Evolutionary conservation across 1,140 invertebrate genomes (phyloP).

Genomic region (Cherax quadricarinatus): DNA sequence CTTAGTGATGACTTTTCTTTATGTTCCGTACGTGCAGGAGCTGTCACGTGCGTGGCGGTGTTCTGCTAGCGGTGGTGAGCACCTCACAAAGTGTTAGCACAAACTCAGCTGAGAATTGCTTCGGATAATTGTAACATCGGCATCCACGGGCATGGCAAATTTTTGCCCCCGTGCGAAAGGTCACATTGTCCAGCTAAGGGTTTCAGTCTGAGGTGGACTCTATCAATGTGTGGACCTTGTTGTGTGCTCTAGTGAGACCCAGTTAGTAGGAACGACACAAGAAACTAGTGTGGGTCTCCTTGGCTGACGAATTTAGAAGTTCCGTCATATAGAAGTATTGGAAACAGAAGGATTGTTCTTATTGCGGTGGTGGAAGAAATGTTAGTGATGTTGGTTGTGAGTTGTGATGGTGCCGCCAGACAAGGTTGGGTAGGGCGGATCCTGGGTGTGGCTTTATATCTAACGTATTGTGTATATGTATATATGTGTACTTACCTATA

Average conservation of each 20-base stretch:
- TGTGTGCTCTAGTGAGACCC: background rate
- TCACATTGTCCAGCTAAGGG: conserved; percentile 16
- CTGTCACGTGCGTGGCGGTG: too few species aligned
- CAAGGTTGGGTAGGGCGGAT: background rate
- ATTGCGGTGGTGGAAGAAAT: too few species aligned
- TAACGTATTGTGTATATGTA: background rate
- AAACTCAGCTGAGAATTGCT: background rate
- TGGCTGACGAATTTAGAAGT: background rate
- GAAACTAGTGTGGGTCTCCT: conserved; percentile 11
- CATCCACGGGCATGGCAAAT: conserved; percentile 22
- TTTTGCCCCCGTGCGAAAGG: conserved; percentile 49
- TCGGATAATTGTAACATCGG: conserved; percentile 14
- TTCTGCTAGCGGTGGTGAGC: too few species aligned
- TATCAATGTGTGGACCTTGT: conserved; percentile 35
- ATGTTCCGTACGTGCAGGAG: too few species aligned
- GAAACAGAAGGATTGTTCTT: background rate
- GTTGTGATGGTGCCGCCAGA: background rate
- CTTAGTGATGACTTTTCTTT: too few species aligned
- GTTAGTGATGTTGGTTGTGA: background rate
- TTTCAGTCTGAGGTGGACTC: conserved; percentile 37
- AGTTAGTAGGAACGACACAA: background rate
- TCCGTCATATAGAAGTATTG: too few species aligned
- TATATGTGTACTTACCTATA: too few species aligned
- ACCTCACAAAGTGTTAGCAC: too few species aligned
- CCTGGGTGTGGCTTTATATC: background rate